Evolutionary conservation across 2,888 invertebrate species (phyloP).

Genomic region (Lymantria dispar): DNA sequence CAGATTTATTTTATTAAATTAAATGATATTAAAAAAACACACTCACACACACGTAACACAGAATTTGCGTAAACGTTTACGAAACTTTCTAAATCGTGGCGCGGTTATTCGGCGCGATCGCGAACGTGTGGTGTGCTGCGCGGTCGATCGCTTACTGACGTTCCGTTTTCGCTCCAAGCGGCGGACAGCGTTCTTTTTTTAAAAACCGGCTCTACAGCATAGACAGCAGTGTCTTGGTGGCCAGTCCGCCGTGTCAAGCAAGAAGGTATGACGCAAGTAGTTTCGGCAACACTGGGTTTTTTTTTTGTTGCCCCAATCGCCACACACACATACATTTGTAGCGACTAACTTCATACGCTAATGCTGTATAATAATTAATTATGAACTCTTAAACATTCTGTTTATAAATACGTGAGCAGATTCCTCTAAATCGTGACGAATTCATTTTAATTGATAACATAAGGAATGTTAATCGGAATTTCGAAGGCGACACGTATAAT

Average conservation of each 20-base stretch:
- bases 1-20: constrained; percentile 24
- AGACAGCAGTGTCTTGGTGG: constrained; percentile 36
- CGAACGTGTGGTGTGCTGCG: constrained; percentile 52
- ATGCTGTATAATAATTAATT: constrained; percentile 26
- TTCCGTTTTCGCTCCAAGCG: constrained; percentile 46
- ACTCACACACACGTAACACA: constrained; percentile 51
- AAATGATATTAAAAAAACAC: constrained; percentile 30
- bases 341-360: constrained; percentile 24
- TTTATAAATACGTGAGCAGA: background rate
- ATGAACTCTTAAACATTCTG: constrained; percentile 18
- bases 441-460: constrained; percentile 1
- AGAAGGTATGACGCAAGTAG: constrained; percentile 70
- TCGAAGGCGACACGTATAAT: constrained; percentile 6
- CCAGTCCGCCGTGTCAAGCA: constrained; percentile 57
- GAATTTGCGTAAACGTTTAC: constrained; percentile 41
- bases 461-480: constrained; percentile 7
- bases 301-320: constrained; percentile 60
- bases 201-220: constrained; percentile 38
- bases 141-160: constrained; percentile 61
- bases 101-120: constrained; percentile 44
- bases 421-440: constrained; percentile 7
- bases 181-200: constrained; percentile 47
- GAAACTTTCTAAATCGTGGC: constrained; percentile 66
- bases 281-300: constrained; percentile 70
- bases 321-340: constrained; percentile 34